Percentiles rank a stretch among this genome's conserved stretches.
These are phyloP conservation scores for Herpetotheres cachinnans DNA, from an alignment of 2,113 vertebrate genomes.

Conservation along the genomic window DNA sequence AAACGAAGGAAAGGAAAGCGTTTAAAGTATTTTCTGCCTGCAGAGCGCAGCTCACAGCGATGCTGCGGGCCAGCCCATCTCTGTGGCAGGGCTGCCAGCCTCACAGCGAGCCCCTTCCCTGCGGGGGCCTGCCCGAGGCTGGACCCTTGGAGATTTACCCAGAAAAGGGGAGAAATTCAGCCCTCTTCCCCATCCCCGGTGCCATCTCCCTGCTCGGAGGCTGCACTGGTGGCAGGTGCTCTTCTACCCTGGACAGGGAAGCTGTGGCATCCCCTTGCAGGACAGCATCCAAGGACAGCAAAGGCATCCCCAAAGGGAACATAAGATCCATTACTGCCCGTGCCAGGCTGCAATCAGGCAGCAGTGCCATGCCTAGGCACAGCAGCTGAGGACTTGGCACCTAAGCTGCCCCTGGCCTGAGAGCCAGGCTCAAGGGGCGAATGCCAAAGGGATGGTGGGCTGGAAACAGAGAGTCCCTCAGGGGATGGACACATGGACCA, in stretches of 20 bases:
- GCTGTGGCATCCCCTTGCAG: background rate
- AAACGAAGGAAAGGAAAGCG: background rate
- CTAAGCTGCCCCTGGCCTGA: background rate
- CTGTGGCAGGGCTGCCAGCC: background rate
- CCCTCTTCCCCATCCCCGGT: background rate
- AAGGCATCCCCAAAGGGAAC: background rate
- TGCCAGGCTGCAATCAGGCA: background rate
- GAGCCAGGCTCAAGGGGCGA: fast-evolving
- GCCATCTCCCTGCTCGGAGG: background rate
- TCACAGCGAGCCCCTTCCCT: fast-evolving
- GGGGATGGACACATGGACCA: fast-evolving
- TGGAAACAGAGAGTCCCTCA: background rate
- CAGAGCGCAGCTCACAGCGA: fast-evolving
- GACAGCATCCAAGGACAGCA: background rate
- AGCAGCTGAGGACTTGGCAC: constrained; percentile 29
- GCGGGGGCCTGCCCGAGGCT: background rate
- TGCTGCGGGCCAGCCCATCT: background rate
- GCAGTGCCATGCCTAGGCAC: background rate
- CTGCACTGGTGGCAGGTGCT: background rate
- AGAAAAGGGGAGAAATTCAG: background rate
- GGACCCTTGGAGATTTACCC: background rate
- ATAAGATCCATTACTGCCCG: background rate
- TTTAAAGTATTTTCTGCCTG: background rate
- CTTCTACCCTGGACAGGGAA: background rate
- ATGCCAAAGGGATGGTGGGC: background rate